Evolutionary conservation across 2,113 vertebrate species (phyloP), one percentile per base, ranked within the genome.

Genomic region (Ceuthmochares aereus): DNA sequence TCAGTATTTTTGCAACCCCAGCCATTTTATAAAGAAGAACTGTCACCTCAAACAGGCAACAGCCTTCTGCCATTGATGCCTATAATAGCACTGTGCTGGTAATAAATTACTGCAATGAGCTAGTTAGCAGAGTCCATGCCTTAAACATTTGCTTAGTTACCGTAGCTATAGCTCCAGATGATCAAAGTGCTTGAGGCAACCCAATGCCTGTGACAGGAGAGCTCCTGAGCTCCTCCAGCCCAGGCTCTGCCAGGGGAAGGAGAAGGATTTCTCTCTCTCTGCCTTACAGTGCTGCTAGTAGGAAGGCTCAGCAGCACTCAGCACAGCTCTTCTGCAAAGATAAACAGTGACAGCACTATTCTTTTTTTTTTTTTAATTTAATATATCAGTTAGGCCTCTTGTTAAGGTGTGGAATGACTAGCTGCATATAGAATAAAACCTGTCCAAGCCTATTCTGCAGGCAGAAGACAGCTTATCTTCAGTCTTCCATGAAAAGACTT

Each of bases 61-160:
- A 90, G 89, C 80, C 80, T 72, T 91, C 69, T 90, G 76, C 60
- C 40, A 52, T 25, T 82, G 90, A 80, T 93, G 95, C 47, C 76
- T 93, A 29, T 95, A 91, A 96, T 92, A 95, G 80, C 60, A 63
- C 80, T 84, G 73, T 75, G 63, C 91, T 93, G 93, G 94, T 89
- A 86, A 95, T 96, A 96, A 96, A 95, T 96, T 91, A 95, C 2
- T 4, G 73, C 89, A 89, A 77, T 59, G 89, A 95, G 91, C 79
- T 84, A 47, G 80, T 95, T 96, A 93, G 95, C 60, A 72, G 80
- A 81, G 68, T 72, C 76, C 92, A 87, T 83, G 37, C 80, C 52
- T 92, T 81, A 95, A 94, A 86, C 40, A 23, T 87, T 93, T 84
- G 60, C 92, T 88, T 96, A 30, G 85, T 93, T 94, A 94, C 92